Evolutionary conservation across 2,797 vertebrate species (phyloP), one percentile per base, ranked within the genome.

Genomic region (Falco cherrug): DNA sequence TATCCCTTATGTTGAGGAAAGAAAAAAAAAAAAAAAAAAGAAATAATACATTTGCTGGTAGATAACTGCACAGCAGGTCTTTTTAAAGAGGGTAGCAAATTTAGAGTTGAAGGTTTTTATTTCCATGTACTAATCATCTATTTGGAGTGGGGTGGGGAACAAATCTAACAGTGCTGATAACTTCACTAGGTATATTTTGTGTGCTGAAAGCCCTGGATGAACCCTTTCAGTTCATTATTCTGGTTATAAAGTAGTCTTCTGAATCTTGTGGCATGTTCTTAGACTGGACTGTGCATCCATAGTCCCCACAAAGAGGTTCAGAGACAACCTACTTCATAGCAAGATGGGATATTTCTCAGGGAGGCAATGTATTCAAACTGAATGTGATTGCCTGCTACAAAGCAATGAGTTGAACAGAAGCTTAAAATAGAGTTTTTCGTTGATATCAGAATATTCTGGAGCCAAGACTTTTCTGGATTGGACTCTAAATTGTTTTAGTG

Each of bases 401-500:
- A 90, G 47, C 56, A 78, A 31, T 29, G 50, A 76, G 22, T 87
- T 92, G 41, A 77, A 79, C 63, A 69, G 43, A 64, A 24, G 21
- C 26, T 43, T 95, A 81, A 95, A 92, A 77, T 47, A 22, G 13
- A 31, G 53, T 53, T 79, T 89, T 87, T 91, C 13, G 47, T 85
- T 82, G 56, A 47, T 91, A 75, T 75, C 81, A 75, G 70, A 97
- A 94, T 96, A 94, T 97, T 96, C 77, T 94, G 83, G 89, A 97
- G 92, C 84, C 79, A 96, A 95, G 84, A 94, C 89, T 97, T 97
- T 47, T 89, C 92, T 90, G 92, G 73, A 96, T 95, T 97, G 94
- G 91, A 87, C 79, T 86, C 82, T 94, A 96, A 97, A 96, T 91
- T 95, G 54, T 93, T 97, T 97, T 95, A 95, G 75, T 95, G 93